These are phyloP conservation scores for Aphelinus certus DNA, from an alignment of 1,140 invertebrate genomes.

Conservation along the genomic window DNA sequence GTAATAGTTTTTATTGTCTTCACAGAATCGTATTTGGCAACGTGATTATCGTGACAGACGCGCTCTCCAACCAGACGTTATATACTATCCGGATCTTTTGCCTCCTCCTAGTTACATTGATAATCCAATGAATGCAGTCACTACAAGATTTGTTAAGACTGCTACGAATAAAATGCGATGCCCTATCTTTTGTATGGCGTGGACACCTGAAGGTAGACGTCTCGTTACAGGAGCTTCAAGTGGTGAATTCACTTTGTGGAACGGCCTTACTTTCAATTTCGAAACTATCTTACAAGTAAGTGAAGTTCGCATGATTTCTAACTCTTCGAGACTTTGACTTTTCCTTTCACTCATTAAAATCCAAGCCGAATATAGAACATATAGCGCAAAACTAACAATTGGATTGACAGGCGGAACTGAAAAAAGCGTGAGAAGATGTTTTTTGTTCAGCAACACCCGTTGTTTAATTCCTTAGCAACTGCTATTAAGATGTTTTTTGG, in stretches of 20 bases:
- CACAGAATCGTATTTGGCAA: constrained; percentile 91
- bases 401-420: too few species aligned
- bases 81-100: constrained; percentile 87
- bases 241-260: constrained; percentile 99
- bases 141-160: constrained; percentile 95
- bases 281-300: constrained; percentile 96
- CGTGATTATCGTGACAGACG: constrained; percentile 87
- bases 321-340: too few species aligned
- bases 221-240: constrained; percentile 98
- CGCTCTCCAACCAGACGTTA: constrained; percentile 89
- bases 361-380: too few species aligned
- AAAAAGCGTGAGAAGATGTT: too few species aligned
- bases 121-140: constrained; percentile 97
- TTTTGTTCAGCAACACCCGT: too few species aligned
- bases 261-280: constrained; percentile 99
- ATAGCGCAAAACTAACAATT: too few species aligned
- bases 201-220: constrained; percentile 98
- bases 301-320: too few species aligned
- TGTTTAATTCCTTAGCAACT: too few species aligned
- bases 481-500: too few species aligned
- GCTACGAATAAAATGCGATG: constrained; percentile 99
- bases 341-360: too few species aligned
- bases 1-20: constrained; percentile 42
- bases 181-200: constrained; percentile 98
- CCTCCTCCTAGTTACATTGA: constrained; percentile 90